Evolutionary conservation across 2,113 vertebrate species (phyloP).

Genomic region (Neoarius graeffei): DNA sequence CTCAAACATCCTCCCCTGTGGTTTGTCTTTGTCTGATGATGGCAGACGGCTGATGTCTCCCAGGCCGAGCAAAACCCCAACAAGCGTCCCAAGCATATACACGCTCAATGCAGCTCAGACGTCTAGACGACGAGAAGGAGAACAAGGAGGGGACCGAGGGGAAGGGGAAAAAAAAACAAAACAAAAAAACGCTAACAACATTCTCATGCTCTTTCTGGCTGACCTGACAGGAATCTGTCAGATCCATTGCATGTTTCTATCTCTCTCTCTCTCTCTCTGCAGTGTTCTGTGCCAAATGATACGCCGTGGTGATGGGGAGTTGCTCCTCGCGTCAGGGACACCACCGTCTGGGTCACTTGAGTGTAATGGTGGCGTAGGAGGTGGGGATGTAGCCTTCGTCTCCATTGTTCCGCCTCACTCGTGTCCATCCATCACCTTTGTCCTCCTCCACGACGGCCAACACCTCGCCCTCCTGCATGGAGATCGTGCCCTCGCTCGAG

Average conservation of each 20-base stretch:
- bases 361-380: slow-evolving; percentile 80
- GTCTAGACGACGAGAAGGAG: slow-evolving; percentile 7
- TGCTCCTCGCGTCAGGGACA: slow-evolving; percentile 21
- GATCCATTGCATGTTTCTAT: not conserved
- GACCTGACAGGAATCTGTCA: slow-evolving; percentile 17
- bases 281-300: slow-evolving; percentile 23
- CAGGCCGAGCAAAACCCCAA: not conserved
- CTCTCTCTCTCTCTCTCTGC: not conserved
- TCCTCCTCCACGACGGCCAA: slow-evolving; percentile 86
- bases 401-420: slow-evolving; percentile 80
- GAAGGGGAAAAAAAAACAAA: too few relatives aligned
- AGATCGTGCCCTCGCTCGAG: slow-evolving; percentile 85
- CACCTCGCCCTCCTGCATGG: slow-evolving; percentile 85
- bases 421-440: slow-evolving; percentile 89
- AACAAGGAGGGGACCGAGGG: not conserved
- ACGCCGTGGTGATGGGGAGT: slow-evolving; percentile 32
- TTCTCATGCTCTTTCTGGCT: slow-evolving; percentile 16
- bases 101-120: not conserved
- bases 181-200: not conserved
- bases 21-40: slow-evolving; percentile 12
- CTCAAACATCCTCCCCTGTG: not conserved
- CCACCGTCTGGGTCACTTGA: slow-evolving; percentile 64
- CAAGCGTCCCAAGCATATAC: not conserved
- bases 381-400: slow-evolving; percentile 89
- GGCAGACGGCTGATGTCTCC: slow-evolving; percentile 1